Evolutionary conservation across 2,797 vertebrate species (phyloP).

Genomic region (Coccyzus lansbergi): DNA sequence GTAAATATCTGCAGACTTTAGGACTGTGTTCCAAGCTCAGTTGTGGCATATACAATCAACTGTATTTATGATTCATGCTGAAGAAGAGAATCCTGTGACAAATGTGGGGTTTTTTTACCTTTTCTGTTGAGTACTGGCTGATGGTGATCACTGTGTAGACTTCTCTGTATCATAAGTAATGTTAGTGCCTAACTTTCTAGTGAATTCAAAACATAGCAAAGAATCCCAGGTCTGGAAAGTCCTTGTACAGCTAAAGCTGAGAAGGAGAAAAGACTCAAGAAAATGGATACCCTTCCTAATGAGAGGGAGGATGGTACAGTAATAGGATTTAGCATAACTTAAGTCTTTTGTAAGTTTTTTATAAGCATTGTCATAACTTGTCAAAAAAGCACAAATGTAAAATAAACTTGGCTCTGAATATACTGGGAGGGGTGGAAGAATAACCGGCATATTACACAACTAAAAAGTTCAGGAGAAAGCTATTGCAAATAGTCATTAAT

Average conservation of each 20-base stretch:
- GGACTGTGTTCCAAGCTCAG: not conserved
- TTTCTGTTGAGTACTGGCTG: not conserved
- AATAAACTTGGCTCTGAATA: constrained; percentile 34
- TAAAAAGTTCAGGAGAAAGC: not conserved
- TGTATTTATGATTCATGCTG: constrained; percentile 1
- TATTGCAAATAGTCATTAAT: constrained; percentile 14
- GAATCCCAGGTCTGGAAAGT: not conserved
- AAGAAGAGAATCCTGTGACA: not conserved
- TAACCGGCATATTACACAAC: not conserved
- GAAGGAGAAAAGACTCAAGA: not conserved
- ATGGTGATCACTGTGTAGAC: not conserved
- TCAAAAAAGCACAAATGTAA: not conserved
- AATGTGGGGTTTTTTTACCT: not conserved
- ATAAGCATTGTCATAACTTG: not conserved
- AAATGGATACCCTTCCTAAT: not conserved
- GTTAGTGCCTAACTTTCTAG: not conserved
- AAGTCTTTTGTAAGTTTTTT: not conserved
- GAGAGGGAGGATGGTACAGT: not conserved
- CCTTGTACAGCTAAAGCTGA: not conserved
- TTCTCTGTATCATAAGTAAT: not conserved
- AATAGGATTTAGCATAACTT: not conserved
- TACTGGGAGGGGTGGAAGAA: not conserved
- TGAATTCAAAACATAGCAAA: not conserved
- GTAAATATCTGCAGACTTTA: not conserved
- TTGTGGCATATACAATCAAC: not conserved